These are phyloP conservation scores for Tenthredo scrophulariae DNA, from an alignment of 2,888 invertebrate species.

Conservation along the genomic window DNA sequence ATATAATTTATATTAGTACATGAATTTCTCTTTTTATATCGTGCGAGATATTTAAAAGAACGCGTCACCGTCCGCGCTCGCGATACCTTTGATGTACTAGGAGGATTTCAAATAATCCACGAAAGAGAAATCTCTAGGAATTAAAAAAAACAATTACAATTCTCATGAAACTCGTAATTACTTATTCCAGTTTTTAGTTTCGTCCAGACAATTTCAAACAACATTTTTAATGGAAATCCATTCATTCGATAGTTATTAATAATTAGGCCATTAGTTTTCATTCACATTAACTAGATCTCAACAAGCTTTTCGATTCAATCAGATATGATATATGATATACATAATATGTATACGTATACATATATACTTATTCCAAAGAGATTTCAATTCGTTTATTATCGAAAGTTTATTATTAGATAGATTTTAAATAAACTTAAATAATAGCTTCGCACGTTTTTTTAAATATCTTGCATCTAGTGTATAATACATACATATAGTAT, in stretches of 20 bases:
- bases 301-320: neutral
- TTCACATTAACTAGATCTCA: neutral
- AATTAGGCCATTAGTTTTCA: conserved; percentile 18
- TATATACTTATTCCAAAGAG: neutral
- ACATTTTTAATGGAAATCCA: conserved; percentile 7
- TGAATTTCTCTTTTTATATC: conserved; percentile 42
- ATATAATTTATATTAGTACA: conserved; percentile 62
- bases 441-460: neutral
- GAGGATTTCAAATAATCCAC: neutral
- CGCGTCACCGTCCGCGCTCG: neutral
- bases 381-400: neutral
- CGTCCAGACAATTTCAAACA: conserved; percentile 9
- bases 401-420: neutral
- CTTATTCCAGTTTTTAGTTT: neutral
- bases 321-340: neutral
- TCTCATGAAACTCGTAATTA: neutral
- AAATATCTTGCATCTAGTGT: conserved; percentile 38
- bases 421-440: too few relatives aligned
- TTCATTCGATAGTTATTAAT: conserved; percentile 19
- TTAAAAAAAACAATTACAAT: neutral
- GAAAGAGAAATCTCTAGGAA: neutral
- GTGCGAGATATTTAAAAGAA: neutral
- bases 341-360: neutral
- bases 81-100: neutral
- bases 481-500: conserved; percentile 52